Evolutionary conservation across 2,113 vertebrate species (phyloP).

Genomic region (Ceyx melanurus): DNA sequence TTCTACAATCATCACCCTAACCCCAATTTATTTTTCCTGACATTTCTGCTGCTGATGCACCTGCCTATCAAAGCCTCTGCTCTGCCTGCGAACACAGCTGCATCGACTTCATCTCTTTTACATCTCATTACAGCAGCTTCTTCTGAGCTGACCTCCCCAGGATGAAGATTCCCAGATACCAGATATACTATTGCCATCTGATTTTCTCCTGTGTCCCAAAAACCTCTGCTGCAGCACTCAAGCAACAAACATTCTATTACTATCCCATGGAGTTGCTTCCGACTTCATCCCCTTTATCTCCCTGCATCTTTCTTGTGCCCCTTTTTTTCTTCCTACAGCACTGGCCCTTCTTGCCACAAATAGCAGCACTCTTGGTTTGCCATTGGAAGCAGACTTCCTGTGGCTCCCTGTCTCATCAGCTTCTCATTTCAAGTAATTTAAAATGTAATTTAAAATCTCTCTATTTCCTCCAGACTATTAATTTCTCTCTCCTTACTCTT

Average conservation of each 20-base stretch:
- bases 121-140: conserved; percentile 12
- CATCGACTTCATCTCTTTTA: background rate
- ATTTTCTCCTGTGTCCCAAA: background rate
- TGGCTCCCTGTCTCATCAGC: conserved; percentile 64
- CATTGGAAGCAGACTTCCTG: conserved; percentile 65
- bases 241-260: conserved; percentile 9
- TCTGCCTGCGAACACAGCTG: background rate
- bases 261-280: conserved; percentile 45
- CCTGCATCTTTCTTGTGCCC: conserved; percentile 25
- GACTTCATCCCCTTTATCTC: conserved; percentile 49
- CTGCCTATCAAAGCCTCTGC: conserved; percentile 33
- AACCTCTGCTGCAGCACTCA: conserved; percentile 20
- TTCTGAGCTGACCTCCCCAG: conserved; percentile 3
- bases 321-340: conserved; percentile 32
- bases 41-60: conserved; percentile 17
- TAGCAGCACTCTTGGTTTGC: conserved; percentile 68
- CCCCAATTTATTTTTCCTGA: conserved; percentile 17
- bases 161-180: background rate
- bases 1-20: background rate
- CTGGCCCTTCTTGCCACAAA: conserved; percentile 65
- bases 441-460: conserved; percentile 68
- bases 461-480: conserved; percentile 68
- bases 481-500: conserved; percentile 58
- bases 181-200: background rate
- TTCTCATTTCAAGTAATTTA: conserved; percentile 70